Percentiles rank a stretch among this genome's conserved stretches.
phyloP scores from a whole-genome alignment of 2,113 vertebrate species.

The Marmota monax region DNA sequence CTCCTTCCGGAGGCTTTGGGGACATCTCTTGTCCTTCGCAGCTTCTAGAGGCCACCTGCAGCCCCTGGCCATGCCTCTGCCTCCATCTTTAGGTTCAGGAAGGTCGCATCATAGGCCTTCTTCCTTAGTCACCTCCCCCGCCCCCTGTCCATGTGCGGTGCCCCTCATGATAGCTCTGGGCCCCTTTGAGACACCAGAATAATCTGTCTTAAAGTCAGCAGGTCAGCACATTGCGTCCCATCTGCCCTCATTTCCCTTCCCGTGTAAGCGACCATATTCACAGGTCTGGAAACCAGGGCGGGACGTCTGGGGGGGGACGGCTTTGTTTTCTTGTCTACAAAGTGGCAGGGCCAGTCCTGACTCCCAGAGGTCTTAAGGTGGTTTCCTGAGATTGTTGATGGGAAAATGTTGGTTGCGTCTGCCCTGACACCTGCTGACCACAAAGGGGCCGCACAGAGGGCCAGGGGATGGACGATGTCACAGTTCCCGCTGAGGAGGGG shows the following conservation, averaged over 20 bases:
- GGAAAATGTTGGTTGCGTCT: neutral
- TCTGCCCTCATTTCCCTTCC: neutral
- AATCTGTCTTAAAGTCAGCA: neutral
- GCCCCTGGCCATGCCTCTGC: neutral
- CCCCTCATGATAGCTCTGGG: too few relatives aligned
- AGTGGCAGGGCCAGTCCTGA: neutral
- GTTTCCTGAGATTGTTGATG: neutral
- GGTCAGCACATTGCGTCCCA: neutral
- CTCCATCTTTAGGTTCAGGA: neutral
- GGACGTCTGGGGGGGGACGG: neutral
- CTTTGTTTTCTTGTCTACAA: neutral
- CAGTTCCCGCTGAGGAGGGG: rapidly evolving
- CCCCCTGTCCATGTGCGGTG: neutral
- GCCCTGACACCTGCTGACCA: neutral
- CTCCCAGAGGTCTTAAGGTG: neutral
- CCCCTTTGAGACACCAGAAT: neutral
- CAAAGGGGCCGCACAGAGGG: neutral
- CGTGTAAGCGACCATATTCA: rapidly evolving
- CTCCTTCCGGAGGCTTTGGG: neutral
- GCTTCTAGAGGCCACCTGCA: neutral
- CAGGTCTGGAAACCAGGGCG: neutral
- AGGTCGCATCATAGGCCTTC: neutral
- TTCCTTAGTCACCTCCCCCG: neutral
- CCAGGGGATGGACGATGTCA: neutral
- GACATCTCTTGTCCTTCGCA: neutral